Evolutionary conservation across 2,113 vertebrate species (phyloP), one percentile per base, ranked within the genome.

Genomic region (Eonycteris spelaea): DNA sequence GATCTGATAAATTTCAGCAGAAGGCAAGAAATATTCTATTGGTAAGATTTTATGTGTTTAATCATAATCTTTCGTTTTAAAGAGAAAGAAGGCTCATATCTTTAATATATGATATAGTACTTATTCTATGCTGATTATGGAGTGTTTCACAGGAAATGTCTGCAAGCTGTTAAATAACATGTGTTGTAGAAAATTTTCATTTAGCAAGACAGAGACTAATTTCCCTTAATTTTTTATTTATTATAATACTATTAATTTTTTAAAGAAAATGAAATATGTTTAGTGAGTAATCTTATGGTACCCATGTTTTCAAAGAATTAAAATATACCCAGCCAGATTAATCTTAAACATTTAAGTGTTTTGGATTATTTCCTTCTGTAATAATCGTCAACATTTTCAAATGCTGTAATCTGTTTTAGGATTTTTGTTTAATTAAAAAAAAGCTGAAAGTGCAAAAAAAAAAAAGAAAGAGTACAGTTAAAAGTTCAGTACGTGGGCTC

Each of bases 71-170:
- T 98, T 95, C 78, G 5, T 96, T 95, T 98, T 97, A 92, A 89
- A 94, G 96, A 97, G 14, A 98, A 98, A 94, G 87, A 98, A 97
- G 91, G 80, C 21, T 98, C 94, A 93, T 95, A 90, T 98, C 98
- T 98, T 98, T 97, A 98, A 97, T 97, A 90, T 96, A 96, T 95
- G 91, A 61, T 98, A 97, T 97, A 98, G 89, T 97, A 80, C 95
- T 98, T 98, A 97, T 95, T 98, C 95, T 98, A 78, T 98, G 92
- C 95, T 97, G 98, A 97, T 98, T 98, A 97, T 95, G 38, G 89
- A 98, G 96, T 96, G 94, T 97, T 68, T 98, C 97, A 97, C 97
- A 98, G 97, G 97, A 98, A 98, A 97, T 98, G 93, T 96, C 97
- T 98, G 93, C 98, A 98, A 97, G 98, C 97, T 98, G 90, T 97